Conservation (phyloP, 2,797 vertebrate genomes). For the Phrynocephalus vlangalii region DNA sequence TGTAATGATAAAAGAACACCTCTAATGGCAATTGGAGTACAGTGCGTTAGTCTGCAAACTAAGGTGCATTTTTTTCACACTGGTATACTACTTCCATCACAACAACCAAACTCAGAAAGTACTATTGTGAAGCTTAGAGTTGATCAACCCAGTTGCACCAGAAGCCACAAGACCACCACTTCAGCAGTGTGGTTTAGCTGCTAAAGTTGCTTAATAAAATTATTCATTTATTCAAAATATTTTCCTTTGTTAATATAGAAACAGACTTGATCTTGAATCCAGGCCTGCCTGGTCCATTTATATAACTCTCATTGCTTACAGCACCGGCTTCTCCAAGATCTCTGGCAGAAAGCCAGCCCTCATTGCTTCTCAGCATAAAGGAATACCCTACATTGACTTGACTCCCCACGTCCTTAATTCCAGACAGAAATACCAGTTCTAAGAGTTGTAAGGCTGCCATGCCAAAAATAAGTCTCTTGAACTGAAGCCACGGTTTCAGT, state of each 20-base stretch:
- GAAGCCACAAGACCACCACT: background rate
- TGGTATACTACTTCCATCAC: background rate
- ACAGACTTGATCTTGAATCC: background rate
- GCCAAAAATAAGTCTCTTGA: too few relatives aligned
- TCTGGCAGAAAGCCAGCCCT: background rate
- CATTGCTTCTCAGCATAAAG: background rate
- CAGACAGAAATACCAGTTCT: too few relatives aligned
- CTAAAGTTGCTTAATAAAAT: background rate
- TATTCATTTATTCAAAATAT: background rate
- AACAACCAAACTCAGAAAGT: background rate
- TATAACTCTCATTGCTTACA: background rate
- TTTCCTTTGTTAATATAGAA: background rate
- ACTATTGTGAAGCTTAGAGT: background rate
- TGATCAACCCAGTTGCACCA: background rate
- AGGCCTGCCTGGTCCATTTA: background rate
- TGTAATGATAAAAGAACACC: conserved; percentile 24
- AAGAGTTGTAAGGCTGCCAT: too few relatives aligned
- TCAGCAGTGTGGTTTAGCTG: background rate
- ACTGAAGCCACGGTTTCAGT: too few relatives aligned
- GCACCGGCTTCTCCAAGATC: background rate
- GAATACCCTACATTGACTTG: background rate
- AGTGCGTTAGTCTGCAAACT: background rate
- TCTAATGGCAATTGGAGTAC: conserved; percentile 18
- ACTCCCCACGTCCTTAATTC: too few relatives aligned
- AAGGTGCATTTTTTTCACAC: background rate